Conservation (phyloP, 2,113 vertebrate species). For the Corydoras maculifer region DNA sequence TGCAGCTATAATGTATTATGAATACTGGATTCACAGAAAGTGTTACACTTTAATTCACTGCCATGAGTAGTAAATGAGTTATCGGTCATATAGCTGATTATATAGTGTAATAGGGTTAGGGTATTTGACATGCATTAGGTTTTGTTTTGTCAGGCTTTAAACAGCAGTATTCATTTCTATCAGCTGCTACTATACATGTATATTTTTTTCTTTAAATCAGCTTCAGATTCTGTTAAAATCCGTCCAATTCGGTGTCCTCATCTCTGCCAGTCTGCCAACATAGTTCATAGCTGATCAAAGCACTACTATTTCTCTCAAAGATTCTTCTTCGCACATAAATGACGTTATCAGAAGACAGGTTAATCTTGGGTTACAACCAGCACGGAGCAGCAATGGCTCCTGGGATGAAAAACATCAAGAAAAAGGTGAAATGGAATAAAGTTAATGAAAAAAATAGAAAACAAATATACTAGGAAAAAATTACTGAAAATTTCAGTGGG, state of each 20-base stretch:
- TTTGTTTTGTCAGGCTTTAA: too few relatives aligned
- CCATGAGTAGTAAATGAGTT: too few relatives aligned
- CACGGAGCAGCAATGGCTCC: slow-evolving; percentile 89
- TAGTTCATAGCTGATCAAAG: not conserved
- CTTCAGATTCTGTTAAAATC: not conserved
- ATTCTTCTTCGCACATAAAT: not conserved
- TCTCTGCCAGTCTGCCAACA: not conserved
- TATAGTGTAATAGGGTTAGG: too few relatives aligned
- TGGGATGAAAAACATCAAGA: slow-evolving; percentile 62
- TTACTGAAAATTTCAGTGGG: slow-evolving; percentile 34
- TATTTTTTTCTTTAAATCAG: not conserved
- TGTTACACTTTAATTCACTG: too few relatives aligned
- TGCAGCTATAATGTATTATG: too few relatives aligned
- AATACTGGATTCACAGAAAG: too few relatives aligned
- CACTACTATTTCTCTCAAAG: too few relatives aligned
- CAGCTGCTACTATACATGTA: too few relatives aligned
- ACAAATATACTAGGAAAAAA: slow-evolving; percentile 39
- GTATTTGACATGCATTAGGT: too few relatives aligned
- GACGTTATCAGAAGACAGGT: not conserved
- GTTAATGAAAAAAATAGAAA: slow-evolving; percentile 52
- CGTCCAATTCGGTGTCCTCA: not conserved
- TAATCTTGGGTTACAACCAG: not conserved
- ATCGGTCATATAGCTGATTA: too few relatives aligned
- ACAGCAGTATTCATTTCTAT: too few relatives aligned
- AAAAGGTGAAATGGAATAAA: slow-evolving; percentile 50